Conservation (phyloP, 1,140 invertebrate species). For the Eulimnadia texana region DNA sequence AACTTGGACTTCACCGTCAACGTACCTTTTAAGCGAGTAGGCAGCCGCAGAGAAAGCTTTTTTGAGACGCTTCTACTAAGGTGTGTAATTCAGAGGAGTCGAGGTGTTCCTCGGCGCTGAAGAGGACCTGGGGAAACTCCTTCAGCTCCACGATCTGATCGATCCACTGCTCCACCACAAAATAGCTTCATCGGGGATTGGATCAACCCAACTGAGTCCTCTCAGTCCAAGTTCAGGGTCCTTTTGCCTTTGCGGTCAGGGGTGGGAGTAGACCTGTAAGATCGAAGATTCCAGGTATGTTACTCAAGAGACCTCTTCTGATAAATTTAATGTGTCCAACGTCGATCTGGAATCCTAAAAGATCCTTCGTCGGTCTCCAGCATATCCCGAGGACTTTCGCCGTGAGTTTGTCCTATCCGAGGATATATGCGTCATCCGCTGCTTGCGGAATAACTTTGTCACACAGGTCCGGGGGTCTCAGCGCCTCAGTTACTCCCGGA, state of each 20-base stretch:
- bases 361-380: not conserved
- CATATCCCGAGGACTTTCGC: not conserved
- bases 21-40: slow-evolving; percentile 18
- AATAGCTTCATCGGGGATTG: not conserved
- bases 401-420: not conserved
- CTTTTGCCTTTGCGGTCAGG: not conserved
- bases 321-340: not conserved
- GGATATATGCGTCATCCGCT: too few species aligned
- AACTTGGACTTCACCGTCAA: not conserved
- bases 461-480: too few species aligned
- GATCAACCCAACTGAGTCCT: slow-evolving; percentile 19
- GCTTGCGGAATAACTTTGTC: too few species aligned
- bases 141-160: not conserved
- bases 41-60: slow-evolving; percentile 21
- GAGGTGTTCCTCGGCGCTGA: not conserved
- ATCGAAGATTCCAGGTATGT: not conserved
- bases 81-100: slow-evolving; percentile 20
- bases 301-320: not conserved
- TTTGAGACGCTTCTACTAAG: slow-evolving; percentile 24
- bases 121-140: not conserved
- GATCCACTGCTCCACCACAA: slow-evolving; percentile 19
- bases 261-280: not conserved
- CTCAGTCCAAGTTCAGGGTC: not conserved
- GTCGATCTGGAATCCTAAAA: not conserved
- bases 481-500: not conserved